These are phyloP conservation scores for Bunonema sp. DNA, from an alignment of 2,888 invertebrate genomes.

Conservation along the genomic window DNA sequence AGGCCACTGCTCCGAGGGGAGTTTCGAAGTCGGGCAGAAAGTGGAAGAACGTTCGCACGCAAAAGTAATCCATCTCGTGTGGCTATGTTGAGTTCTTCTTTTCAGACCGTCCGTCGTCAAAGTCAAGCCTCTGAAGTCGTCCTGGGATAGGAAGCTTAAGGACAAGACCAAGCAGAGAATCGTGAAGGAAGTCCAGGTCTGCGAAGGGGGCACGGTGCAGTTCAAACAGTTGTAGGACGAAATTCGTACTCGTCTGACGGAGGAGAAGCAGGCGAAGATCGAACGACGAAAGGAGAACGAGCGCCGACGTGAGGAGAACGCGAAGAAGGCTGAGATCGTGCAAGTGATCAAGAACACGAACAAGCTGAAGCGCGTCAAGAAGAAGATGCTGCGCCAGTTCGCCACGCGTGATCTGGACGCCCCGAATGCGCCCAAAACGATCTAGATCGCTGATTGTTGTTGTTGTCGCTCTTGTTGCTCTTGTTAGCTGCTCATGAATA, in stretches of 20 bases:
- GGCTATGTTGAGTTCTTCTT: not conserved
- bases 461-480: no score
- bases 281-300: slow-evolving; percentile 11
- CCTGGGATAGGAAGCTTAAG: slow-evolving; percentile 15
- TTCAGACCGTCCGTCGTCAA: slow-evolving; percentile 7
- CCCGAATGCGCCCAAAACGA: no score
- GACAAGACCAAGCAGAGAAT: slow-evolving; percentile 7
- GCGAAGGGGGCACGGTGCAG: no score
- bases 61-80: not conserved
- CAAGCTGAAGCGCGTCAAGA: slow-evolving; percentile 14
- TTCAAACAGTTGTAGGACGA: slow-evolving; percentile 8
- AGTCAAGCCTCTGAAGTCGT: slow-evolving; percentile 10
- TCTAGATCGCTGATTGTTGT: no score
- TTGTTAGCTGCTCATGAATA: no score
- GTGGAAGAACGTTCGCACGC: slow-evolving; percentile 13
- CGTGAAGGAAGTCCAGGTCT: no score
- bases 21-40: slow-evolving; percentile 11
- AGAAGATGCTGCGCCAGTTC: slow-evolving; percentile 12
- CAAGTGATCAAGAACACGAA: slow-evolving; percentile 15
- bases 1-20: no score
- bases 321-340: slow-evolving; percentile 13
- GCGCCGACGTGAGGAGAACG: slow-evolving; percentile 13
- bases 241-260: slow-evolving; percentile 8
- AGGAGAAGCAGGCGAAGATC: slow-evolving; percentile 5
- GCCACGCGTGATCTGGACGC: slow-evolving; percentile 15